These are phyloP conservation scores for Antechinus stuartii DNA, from an alignment of 2,113 vertebrate genomes.

Conservation along the genomic window DNA sequence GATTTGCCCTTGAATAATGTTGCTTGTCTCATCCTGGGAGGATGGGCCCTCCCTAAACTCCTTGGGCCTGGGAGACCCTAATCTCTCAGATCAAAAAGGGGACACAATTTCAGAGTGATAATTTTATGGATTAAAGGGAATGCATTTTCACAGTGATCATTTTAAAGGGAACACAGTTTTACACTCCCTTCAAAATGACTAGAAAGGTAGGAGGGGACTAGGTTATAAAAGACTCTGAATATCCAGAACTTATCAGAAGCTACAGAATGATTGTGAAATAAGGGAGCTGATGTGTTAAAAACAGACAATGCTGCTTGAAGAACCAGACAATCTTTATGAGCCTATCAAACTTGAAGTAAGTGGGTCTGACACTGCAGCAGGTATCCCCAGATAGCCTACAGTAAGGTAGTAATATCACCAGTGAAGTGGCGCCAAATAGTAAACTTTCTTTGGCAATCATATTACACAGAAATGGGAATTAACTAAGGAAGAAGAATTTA, in stretches of 20 bases:
- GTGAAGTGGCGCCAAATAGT: neutral
- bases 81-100: too few relatives aligned
- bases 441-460: neutral
- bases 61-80: too few relatives aligned
- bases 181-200: too few relatives aligned
- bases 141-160: too few relatives aligned
- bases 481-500: neutral
- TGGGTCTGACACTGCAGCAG: neutral
- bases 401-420: neutral
- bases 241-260: neutral
- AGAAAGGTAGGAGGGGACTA: neutral
- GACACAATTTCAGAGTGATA: too few relatives aligned
- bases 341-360: neutral
- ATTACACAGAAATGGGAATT: neutral
- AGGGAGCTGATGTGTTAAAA: neutral
- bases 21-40: too few relatives aligned
- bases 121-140: too few relatives aligned
- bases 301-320: neutral
- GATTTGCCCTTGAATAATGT: too few relatives aligned
- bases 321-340: neutral
- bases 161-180: too few relatives aligned
- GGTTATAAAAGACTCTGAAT: neutral
- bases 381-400: neutral
- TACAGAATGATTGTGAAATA: neutral
- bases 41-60: too few relatives aligned